Conservation (phyloP, 2,113 vertebrate genomes). For the Petromus typicus region DNA sequence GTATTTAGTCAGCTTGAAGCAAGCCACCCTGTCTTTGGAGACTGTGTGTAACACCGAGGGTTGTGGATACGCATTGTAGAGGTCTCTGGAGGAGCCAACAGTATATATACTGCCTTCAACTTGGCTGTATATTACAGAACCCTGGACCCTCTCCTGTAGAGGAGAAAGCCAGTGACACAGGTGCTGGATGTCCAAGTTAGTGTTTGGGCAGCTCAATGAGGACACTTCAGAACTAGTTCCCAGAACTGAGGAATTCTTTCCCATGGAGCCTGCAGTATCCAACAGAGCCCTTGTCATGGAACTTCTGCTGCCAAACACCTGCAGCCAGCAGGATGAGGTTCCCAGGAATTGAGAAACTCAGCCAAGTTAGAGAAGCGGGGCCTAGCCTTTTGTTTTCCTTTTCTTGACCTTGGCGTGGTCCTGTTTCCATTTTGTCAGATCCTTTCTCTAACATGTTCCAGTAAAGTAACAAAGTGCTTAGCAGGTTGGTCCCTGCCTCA, state of each 20-base stretch:
- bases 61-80: rapidly evolving
- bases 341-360: not conserved
- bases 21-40: not conserved
- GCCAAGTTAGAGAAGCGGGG: rapidly evolving
- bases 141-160: rapidly evolving
- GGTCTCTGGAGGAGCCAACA: too few species aligned
- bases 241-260: not conserved
- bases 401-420: not conserved
- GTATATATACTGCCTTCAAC: too few species aligned
- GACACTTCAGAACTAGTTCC: not conserved
- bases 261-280: not conserved
- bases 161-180: not conserved
- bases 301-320: too few species aligned
- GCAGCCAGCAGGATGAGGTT: rapidly evolving
- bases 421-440: not conserved
- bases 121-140: too few species aligned
- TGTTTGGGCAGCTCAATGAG: not conserved
- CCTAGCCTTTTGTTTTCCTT: not conserved
- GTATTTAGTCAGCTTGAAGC: not conserved
- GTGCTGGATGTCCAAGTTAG: too few species aligned
- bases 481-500: rapidly evolving
- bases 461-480: rapidly evolving
- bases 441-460: not conserved
- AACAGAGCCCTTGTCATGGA: too few species aligned
- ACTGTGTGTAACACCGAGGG: not conserved